Evolutionary conservation across 2,888 invertebrate species (phyloP).

Genomic region (Eurois occulta): DNA sequence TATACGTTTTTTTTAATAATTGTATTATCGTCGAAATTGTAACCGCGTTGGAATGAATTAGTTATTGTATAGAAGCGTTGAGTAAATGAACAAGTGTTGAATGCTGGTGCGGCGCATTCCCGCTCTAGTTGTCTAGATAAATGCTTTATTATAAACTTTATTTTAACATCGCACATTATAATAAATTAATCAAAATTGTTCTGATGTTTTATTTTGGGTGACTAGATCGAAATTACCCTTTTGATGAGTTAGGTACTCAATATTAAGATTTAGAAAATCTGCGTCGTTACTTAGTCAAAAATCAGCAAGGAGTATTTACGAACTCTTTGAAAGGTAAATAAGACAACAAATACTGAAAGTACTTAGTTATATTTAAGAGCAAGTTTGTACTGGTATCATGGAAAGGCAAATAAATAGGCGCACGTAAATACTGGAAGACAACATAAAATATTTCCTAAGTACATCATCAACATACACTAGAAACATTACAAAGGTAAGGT

Average conservation of each 20-base stretch:
- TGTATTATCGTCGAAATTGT: conserved; percentile 79
- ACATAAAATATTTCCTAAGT: conserved; percentile 46
- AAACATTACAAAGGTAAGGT: background rate
- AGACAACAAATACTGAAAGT: conserved; percentile 45
- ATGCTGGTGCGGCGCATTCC: conserved; percentile 72
- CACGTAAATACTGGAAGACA: conserved; percentile 73
- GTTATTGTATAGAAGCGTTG: conserved; percentile 80
- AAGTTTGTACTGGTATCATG: conserved; percentile 79
- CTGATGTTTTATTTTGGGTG: conserved; percentile 72
- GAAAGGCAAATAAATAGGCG: conserved; percentile 72
- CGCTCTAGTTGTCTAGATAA: conserved; percentile 81
- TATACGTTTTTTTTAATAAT: conserved; percentile 74
- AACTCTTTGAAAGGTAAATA: conserved; percentile 13
- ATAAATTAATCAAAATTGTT: conserved; percentile 90
- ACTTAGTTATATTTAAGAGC: conserved; percentile 67
- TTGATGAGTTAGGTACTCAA: conserved; percentile 12
- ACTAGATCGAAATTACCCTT: conserved; percentile 33
- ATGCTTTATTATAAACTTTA: conserved; percentile 90
- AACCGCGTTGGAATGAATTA: conserved; percentile 79
- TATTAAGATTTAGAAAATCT: background rate
- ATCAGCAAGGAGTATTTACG: background rate
- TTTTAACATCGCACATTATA: conserved; percentile 91
- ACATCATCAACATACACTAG: conserved; percentile 16
- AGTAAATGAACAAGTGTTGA: conserved; percentile 80
- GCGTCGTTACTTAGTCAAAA: background rate